These are phyloP conservation scores for Drosophila setifemur DNA, from an alignment of 1,140 invertebrate genomes.

Conservation along the genomic window DNA sequence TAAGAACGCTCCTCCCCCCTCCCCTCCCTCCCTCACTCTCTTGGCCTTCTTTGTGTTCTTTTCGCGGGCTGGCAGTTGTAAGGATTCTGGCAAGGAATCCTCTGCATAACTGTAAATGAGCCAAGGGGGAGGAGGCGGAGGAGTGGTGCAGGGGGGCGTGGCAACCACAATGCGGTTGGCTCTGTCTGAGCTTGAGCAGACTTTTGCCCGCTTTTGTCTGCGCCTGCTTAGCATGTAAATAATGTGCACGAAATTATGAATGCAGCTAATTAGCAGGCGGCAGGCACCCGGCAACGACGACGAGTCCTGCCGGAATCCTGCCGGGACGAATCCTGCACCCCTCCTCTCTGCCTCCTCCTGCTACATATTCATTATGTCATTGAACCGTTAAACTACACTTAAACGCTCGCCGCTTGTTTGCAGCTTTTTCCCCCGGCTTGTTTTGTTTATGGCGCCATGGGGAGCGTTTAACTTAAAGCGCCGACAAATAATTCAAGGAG, in stretches of 20 bases:
- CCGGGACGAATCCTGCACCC: neutral
- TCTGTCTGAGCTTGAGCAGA: conserved; percentile 20
- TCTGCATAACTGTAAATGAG: conserved; percentile 72
- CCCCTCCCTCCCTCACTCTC: neutral
- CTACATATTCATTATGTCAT: conserved; percentile 80
- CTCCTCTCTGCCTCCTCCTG: conserved; percentile 15
- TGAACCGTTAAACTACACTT: conserved; percentile 78
- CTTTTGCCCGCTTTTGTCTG: conserved; percentile 2
- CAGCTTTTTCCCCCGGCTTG: neutral
- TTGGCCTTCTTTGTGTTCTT: conserved; percentile 19
- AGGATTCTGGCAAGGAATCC: conserved; percentile 67
- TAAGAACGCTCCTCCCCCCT: neutral
- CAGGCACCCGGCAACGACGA: conserved; percentile 2
- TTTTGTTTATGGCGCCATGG: conserved; percentile 60
- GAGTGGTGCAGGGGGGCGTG: conserved; percentile 34
- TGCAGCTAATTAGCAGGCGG: conserved; percentile 73
- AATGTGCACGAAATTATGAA: conserved; percentile 79
- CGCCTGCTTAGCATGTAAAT: conserved; percentile 75
- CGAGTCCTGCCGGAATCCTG: conserved; percentile 11
- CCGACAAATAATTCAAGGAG: conserved; percentile 65
- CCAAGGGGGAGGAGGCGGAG: conserved; percentile 12
- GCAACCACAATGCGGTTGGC: conserved; percentile 51
- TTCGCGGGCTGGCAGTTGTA: conserved; percentile 58
- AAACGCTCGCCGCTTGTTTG: conserved; percentile 57
- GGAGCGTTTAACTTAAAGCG: conserved; percentile 78